phyloP scores from a whole-genome alignment of 2,113 vertebrate species.

The Neolamprologus modestus region DNA sequence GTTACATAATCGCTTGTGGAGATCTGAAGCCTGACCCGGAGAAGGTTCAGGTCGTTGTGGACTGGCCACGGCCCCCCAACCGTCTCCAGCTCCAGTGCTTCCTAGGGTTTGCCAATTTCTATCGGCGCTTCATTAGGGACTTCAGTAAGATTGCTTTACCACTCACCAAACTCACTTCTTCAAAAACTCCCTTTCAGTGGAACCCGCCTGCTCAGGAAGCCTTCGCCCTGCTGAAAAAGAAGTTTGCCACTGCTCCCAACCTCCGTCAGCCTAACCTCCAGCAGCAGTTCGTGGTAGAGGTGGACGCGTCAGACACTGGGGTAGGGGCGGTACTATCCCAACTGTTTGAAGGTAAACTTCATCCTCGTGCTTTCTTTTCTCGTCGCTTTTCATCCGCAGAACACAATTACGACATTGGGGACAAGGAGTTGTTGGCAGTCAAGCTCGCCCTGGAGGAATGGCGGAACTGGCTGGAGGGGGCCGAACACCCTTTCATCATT shows the following conservation, averaged over 20 bases:
- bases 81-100: too few relatives aligned
- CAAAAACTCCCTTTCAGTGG: too few relatives aligned
- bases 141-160: too few relatives aligned
- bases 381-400: accelerated
- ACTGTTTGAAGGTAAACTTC: neutral
- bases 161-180: too few relatives aligned
- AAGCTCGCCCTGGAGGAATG: neutral
- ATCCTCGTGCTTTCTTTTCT: neutral
- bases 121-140: too few relatives aligned
- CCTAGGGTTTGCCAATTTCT: too few relatives aligned
- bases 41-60: neutral
- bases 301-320: neutral
- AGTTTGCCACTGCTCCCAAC: too few relatives aligned
- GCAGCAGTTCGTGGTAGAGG: neutral
- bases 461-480: neutral
- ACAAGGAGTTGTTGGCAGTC: neutral
- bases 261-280: too few relatives aligned
- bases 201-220: too few relatives aligned
- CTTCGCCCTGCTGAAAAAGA: neutral
- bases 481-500: neutral
- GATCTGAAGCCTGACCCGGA: neutral
- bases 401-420: neutral
- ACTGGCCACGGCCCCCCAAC: neutral
- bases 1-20: neutral
- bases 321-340: neutral